A percentile compares a stretch with the other conserved stretches of the same genome.
phyloP scores from a whole-genome alignment of 1,140 invertebrate species.

The Lutraria rhynchaena region DNA sequence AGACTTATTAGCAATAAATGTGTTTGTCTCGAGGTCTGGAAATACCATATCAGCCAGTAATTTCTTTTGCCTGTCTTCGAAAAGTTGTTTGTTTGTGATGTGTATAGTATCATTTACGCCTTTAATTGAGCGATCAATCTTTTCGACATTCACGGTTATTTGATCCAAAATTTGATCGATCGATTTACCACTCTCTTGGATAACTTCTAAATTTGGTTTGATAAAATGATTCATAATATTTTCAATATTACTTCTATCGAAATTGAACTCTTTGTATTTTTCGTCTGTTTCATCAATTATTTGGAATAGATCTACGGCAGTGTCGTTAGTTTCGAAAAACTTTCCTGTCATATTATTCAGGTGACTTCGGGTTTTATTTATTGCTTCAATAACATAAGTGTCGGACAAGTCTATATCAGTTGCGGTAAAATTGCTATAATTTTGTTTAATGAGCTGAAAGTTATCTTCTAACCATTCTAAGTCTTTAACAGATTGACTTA shows the following conservation, averaged over 20 bases:
- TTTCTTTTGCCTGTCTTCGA: slow-evolving; percentile 46
- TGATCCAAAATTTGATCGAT: slow-evolving; percentile 11
- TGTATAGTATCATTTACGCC: slow-evolving; percentile 50
- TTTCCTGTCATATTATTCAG: slow-evolving; percentile 19
- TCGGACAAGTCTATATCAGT: slow-evolving; percentile 48
- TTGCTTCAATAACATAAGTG: slow-evolving; percentile 36
- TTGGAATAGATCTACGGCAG: neutral
- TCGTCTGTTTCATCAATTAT: neutral
- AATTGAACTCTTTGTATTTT: neutral
- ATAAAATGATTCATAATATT: neutral
- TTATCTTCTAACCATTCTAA: slow-evolving; percentile 10
- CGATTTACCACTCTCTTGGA: neutral
- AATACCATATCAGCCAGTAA: slow-evolving; percentile 42
- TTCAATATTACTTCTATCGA: slow-evolving; percentile 28
- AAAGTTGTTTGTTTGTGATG: slow-evolving; percentile 34
- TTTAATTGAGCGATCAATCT: slow-evolving; percentile 4
- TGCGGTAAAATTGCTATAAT: slow-evolving; percentile 55
- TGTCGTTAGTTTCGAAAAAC: neutral
- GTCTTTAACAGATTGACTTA: neutral
- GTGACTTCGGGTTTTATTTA: neutral
- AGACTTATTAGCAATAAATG: slow-evolving; percentile 8
- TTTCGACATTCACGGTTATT: neutral
- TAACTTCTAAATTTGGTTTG: neutral
- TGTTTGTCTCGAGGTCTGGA: slow-evolving; percentile 11
- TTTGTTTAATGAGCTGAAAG: slow-evolving; percentile 27